Conservation (phyloP, 2,888 invertebrate species). For the Drosophila phalerata region DNA sequence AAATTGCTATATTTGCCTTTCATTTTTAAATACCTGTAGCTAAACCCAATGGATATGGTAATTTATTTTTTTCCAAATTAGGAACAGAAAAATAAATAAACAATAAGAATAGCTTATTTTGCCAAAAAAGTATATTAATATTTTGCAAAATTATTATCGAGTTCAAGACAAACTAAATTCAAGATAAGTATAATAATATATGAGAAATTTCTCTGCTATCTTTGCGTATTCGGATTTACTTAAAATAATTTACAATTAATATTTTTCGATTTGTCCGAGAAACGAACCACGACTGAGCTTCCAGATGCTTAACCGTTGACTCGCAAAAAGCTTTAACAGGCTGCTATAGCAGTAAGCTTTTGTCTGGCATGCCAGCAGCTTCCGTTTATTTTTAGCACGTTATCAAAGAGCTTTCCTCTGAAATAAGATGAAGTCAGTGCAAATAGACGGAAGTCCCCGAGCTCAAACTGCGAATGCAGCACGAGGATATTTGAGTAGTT, state of each 20-base stretch:
- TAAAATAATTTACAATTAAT: neutral
- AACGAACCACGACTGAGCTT: constrained; percentile 30
- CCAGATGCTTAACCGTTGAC: neutral
- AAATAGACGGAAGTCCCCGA: constrained; percentile 5
- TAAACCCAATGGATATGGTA: neutral
- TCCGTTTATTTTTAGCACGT: constrained; percentile 14
- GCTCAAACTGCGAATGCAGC: constrained; percentile 14
- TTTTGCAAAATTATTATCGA: too few relatives aligned
- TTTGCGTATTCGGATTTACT: neutral
- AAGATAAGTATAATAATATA: too few relatives aligned
- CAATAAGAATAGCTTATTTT: too few relatives aligned
- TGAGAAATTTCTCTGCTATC: too few relatives aligned
- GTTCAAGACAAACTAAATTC: too few relatives aligned
- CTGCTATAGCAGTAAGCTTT: constrained; percentile 45
- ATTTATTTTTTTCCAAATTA: neutral
- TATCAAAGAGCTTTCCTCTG: constrained; percentile 34
- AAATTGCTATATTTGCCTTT: too few relatives aligned
- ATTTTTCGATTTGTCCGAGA: constrained; percentile 17
- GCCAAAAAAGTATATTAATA: too few relatives aligned
- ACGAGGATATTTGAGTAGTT: constrained; percentile 16
- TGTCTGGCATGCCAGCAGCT: constrained; percentile 18
- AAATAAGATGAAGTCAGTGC: constrained; percentile 11
- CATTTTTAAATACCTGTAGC: too few relatives aligned
- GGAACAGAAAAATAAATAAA: neutral
- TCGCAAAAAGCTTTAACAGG: neutral